Evolutionary conservation across 2,888 invertebrate species (phyloP).

Genomic region (Eumerus sabulonum): DNA sequence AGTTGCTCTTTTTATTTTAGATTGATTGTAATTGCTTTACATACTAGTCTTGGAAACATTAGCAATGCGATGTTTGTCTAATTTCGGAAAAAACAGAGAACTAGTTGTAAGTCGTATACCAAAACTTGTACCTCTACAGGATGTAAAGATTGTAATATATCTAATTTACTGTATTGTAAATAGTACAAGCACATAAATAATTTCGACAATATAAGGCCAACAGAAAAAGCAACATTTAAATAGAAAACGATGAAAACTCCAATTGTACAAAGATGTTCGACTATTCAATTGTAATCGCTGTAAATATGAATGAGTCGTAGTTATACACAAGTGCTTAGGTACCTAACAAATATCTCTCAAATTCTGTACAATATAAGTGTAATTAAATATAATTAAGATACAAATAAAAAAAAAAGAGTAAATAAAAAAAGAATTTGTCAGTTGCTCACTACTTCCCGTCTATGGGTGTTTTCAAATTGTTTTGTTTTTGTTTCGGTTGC

Average conservation of each 20-base stretch:
- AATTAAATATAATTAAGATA: slow-evolving; percentile 36
- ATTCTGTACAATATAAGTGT: slow-evolving; percentile 24
- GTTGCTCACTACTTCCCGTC: too few relatives aligned
- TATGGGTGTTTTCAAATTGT: slow-evolving; percentile 18
- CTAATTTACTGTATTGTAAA: slow-evolving; percentile 38
- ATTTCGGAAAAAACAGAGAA: slow-evolving; percentile 79
- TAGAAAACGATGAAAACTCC: slow-evolving; percentile 38
- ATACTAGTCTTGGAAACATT: background rate
- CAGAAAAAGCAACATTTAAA: too few relatives aligned
- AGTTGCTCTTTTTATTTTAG: slow-evolving; percentile 6
- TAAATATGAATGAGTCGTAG: too few relatives aligned
- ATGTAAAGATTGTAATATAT: slow-evolving; percentile 6
- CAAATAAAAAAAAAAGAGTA: slow-evolving; percentile 25
- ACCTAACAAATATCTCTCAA: slow-evolving; percentile 41
- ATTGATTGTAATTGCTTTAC: background rate
- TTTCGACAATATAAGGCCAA: slow-evolving; percentile 45
- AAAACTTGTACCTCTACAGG: slow-evolving; percentile 9
- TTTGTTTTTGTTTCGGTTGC: slow-evolving; percentile 4
- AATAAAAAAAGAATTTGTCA: slow-evolving; percentile 11
- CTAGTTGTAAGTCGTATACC: slow-evolving; percentile 71
- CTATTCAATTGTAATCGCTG: slow-evolving; percentile 36
- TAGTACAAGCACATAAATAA: slow-evolving; percentile 16
- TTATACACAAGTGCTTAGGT: slow-evolving; percentile 36
- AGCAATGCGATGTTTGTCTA: slow-evolving; percentile 16
- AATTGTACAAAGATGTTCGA: slow-evolving; percentile 36